Conservation (phyloP, 2,797 vertebrate species). For the Eremophila alpestris region DNA sequence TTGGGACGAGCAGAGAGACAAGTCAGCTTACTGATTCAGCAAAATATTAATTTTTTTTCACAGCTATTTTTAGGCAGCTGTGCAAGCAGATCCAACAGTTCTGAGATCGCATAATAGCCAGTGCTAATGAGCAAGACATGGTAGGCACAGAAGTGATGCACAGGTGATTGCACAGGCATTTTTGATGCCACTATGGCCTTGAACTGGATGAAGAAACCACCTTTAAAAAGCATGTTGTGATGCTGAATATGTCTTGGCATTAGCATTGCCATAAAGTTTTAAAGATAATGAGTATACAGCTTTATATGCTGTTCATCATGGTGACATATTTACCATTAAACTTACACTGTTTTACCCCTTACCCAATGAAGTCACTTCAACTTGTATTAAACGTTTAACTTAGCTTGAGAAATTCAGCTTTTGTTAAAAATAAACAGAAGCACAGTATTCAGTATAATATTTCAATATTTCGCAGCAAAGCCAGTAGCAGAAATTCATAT, state of each 20-base stretch:
- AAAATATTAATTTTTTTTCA: neutral
- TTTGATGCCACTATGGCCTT: neutral
- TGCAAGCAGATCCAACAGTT: neutral
- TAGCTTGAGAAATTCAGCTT: neutral
- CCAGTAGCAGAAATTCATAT: neutral
- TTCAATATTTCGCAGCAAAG: neutral
- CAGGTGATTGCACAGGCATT: neutral
- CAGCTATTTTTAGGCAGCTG: neutral
- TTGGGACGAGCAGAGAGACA: neutral
- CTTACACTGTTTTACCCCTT: neutral
- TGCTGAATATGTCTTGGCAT: neutral
- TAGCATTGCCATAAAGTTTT: neutral
- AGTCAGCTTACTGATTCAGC: neutral
- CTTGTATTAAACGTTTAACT: neutral
- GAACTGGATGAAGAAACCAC: neutral
- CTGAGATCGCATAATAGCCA: neutral
- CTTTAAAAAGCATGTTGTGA: neutral
- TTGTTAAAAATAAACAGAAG: neutral
- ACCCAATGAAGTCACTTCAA: neutral
- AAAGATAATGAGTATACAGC: neutral
- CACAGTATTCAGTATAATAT: neutral
- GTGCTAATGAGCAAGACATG: neutral
- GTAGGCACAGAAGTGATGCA: neutral
- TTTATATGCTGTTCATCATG: neutral
- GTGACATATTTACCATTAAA: neutral